These are phyloP conservation scores for Hesperophylax magnus DNA, from an alignment of 1,140 invertebrate species.

Conservation along the genomic window DNA sequence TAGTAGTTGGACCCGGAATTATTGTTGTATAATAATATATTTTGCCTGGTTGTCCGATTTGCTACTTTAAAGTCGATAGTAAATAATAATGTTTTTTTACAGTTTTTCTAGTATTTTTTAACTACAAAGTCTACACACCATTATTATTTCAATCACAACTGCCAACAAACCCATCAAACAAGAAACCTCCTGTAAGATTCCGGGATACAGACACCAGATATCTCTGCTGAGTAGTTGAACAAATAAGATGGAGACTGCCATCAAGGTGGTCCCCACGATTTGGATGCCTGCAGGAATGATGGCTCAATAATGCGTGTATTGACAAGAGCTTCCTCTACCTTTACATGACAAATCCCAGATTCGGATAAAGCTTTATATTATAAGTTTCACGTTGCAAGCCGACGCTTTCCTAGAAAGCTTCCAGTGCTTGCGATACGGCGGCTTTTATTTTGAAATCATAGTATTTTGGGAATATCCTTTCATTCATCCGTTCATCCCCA, in stretches of 20 bases:
- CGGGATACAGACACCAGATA: background rate
- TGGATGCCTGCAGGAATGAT: conserved; percentile 21
- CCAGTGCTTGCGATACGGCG: conserved; percentile 11
- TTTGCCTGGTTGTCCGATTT: too few relatives aligned
- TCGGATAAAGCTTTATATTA: conserved; percentile 14
- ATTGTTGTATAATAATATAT: too few relatives aligned
- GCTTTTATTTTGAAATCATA: conserved; percentile 33
- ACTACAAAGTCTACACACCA: background rate
- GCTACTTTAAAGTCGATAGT: too few relatives aligned
- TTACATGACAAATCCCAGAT: conserved; percentile 40
- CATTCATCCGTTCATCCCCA: conserved; percentile 50
- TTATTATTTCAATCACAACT: background rate
- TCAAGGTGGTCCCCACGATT: conserved; percentile 44
- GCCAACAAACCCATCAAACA: too few relatives aligned
- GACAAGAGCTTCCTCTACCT: conserved; percentile 48
- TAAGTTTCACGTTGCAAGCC: conserved; percentile 42
- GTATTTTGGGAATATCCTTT: conserved; percentile 22
- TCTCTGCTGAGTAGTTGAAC: conserved; percentile 5
- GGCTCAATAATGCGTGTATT: conserved; percentile 54
- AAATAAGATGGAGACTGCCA: conserved; percentile 16
- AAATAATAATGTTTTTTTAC: too few relatives aligned
- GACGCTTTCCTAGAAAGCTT: conserved; percentile 40
- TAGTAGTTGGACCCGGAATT: too few relatives aligned
- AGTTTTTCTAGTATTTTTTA: too few relatives aligned
- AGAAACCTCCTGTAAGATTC: background rate